Evolutionary conservation across 2,797 vertebrate species (phyloP).

Genomic region (Glossophaga mutica): DNA sequence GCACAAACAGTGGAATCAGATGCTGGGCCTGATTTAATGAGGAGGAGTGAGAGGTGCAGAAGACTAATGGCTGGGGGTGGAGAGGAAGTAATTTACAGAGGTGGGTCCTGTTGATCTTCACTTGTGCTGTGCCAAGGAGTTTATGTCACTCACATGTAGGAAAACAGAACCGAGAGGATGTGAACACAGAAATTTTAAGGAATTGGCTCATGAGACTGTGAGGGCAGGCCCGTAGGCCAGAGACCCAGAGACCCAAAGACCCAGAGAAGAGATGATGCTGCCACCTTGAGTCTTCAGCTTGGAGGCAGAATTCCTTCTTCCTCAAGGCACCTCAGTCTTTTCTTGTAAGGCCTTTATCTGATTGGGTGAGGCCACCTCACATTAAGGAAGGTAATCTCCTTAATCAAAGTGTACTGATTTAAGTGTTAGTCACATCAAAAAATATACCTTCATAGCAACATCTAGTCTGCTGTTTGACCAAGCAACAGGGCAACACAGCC

Average conservation of each 20-base stretch:
- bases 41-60: not conserved
- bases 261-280: not conserved
- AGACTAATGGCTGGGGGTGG: not conserved
- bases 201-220: not conserved
- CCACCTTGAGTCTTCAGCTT: not conserved
- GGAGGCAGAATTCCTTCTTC: not conserved
- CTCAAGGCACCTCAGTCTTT: not conserved
- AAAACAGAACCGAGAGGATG: not conserved
- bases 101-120: not conserved
- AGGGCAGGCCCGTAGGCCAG: not conserved
- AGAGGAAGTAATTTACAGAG: not conserved
- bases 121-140: not conserved
- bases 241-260: not conserved
- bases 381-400: not conserved
- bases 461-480: not conserved
- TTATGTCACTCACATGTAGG: not conserved
- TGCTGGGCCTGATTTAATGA: not conserved
- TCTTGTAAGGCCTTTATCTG: not conserved
- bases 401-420: not conserved
- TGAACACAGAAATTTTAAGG: not conserved
- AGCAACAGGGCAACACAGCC: not conserved
- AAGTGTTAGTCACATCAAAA: slow-evolving; percentile 17
- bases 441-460: not conserved
- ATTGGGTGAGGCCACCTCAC: not conserved
- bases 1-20: not conserved